phyloP scores from a whole-genome alignment of 92 coral and sea anemone species.

The Nematostella vectensis region DNA sequence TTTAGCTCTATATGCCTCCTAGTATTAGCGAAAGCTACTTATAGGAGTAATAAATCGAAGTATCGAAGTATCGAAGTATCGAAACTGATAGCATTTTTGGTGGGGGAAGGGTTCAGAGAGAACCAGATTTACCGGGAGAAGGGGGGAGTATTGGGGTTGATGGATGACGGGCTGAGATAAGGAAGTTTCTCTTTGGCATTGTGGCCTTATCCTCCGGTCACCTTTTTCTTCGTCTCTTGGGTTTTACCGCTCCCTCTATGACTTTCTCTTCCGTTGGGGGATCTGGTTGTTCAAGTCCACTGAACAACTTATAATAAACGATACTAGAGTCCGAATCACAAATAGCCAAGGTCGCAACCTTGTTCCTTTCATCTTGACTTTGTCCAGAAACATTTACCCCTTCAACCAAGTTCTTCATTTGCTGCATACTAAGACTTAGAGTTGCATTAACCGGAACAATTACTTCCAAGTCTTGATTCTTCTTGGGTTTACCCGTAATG shows the following conservation, averaged over 20 bases:
- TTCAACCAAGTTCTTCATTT: slow-evolving; percentile 39
- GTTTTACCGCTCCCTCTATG: background rate
- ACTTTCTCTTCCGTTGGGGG: slow-evolving; percentile 54
- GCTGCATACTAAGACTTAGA: slow-evolving; percentile 42
- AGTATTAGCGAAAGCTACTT: too few relatives aligned
- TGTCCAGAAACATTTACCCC: slow-evolving; percentile 43
- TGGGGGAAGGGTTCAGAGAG: too few relatives aligned
- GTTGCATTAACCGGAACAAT: slow-evolving; percentile 62
- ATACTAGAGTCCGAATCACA: slow-evolving; percentile 83
- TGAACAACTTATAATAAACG: slow-evolving; percentile 72
- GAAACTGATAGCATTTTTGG: too few relatives aligned
- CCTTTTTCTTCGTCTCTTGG: background rate
- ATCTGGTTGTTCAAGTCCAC: slow-evolving; percentile 75
- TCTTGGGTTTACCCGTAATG: slow-evolving; percentile 81
- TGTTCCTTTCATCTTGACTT: slow-evolving; percentile 5
- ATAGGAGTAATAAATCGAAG: too few relatives aligned
- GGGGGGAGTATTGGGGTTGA: too few relatives aligned
- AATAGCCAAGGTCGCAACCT: slow-evolving; percentile 59
- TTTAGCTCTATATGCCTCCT: too few relatives aligned
- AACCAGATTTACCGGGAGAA: too few relatives aligned
- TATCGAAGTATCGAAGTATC: too few relatives aligned
- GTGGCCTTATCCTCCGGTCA: too few relatives aligned
- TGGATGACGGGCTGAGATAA: too few relatives aligned
- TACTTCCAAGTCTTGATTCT: slow-evolving; percentile 58
- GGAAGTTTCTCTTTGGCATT: too few relatives aligned